phyloP scores from a whole-genome alignment of 92 coral and sea anemone species.

The Diadumene lineata region DNA sequence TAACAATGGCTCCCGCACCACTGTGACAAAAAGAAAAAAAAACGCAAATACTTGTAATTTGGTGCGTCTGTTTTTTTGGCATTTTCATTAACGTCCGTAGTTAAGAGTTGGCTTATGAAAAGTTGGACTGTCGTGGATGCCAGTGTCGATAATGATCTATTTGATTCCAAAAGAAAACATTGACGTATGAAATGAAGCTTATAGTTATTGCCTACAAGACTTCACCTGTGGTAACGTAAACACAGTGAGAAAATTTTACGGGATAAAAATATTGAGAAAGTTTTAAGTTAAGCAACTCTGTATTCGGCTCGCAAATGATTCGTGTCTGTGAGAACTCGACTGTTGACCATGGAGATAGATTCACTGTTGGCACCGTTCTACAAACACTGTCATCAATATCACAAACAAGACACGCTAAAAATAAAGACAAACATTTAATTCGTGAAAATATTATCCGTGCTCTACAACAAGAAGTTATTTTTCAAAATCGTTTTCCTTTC shows the following conservation, averaged over 20 bases:
- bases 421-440: background rate
- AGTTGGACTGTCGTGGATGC: too few species aligned
- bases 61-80: too few species aligned
- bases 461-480: background rate
- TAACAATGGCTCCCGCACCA: background rate
- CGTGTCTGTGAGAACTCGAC: background rate
- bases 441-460: background rate
- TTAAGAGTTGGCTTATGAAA: too few species aligned
- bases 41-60: too few species aligned
- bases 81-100: too few species aligned
- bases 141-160: constrained; percentile 1
- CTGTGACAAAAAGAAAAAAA: background rate
- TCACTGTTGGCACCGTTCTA: constrained; percentile 21
- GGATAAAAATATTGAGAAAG: background rate
- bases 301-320: background rate
- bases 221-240: background rate
- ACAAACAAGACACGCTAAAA: background rate
- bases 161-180: constrained; percentile 6
- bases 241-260: background rate
- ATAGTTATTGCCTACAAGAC: background rate
- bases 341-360: background rate
- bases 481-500: background rate
- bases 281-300: background rate
- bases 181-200: background rate
- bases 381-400: background rate